Base-by-base conservation (phyloP, 1,140 invertebrate species). In the Notospermus geniculatus region DNA sequence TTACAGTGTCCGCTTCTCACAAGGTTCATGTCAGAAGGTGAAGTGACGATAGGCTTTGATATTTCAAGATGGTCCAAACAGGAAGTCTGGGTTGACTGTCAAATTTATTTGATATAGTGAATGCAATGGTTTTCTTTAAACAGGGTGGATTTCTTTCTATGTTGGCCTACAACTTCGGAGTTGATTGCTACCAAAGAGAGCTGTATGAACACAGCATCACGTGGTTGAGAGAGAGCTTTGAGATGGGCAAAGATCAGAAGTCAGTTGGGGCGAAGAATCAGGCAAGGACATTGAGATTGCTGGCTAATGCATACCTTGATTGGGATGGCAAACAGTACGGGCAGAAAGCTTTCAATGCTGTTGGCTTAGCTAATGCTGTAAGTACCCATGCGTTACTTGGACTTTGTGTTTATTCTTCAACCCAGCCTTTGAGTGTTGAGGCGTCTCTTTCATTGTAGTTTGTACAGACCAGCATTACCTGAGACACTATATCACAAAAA, bases 81-180 rank as follows among this genome's bases (percentile, higher is more conserved):
- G n/a, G n/a, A n/a, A n/a, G n/a, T n/a, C n/a, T n/a, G n/a, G n/a
- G n/a, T n/a, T n/a, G n/a, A n/a, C n/a, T n/a, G n/a, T n/a, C n/a
- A n/a, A n/a, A n/a, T n/a, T n/a, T n/a, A n/a, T n/a, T n/a, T n/a
- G n/a, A n/a, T n/a, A n/a, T n/a, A n/a, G n/a, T n/a, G n/a, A n/a
- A n/a, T n/a, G n/a, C n/a, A n/a, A n/a, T n/a, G n/a, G n/a, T n/a
- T n/a, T n/a, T n/a, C n/a, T n/a, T n/a, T n/a, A n/a, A n/a, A n/a
- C n/a, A n/a, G 32, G 32, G 32, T 36, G 32, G 32, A 36, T 36
- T 36, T 36, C 32, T 36, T 36, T 61, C 71, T 19, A 69, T 71
- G 69, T 56, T 77, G 52, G 72, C 71, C 54, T 74, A 77, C 58
- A 77, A 77, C 57, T 71, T 73, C 67, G 75, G 75, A 29, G 70